A percentile compares a stretch with the other conserved stretches of the same genome.
These are phyloP conservation scores for Sebastes oblongus DNA, from an alignment of 2,797 vertebrate genomes.

Conservation along the genomic window DNA sequence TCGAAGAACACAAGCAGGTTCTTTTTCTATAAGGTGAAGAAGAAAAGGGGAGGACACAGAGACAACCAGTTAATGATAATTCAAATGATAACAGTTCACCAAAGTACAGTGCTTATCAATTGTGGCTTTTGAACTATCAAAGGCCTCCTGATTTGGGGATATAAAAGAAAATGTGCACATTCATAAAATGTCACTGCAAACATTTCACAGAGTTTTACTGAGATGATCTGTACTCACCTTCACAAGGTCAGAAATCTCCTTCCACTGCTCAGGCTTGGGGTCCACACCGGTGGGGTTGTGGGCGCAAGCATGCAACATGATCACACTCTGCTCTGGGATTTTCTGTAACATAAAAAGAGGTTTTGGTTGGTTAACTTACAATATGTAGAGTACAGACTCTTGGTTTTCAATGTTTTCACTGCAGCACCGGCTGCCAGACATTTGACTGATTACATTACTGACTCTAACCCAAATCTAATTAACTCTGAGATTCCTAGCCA, in stretches of 20 bases:
- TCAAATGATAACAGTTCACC: background rate
- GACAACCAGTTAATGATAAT: background rate
- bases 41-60: background rate
- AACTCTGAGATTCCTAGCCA: background rate
- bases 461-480: background rate
- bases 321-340: constrained; percentile 94
- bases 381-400: background rate
- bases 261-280: constrained; percentile 94
- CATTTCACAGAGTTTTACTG: background rate
- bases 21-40: constrained; percentile 84
- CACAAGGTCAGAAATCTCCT: constrained; percentile 87
- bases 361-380: background rate
- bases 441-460: background rate
- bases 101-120: background rate
- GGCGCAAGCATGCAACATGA: constrained; percentile 94
- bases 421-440: background rate
- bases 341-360: constrained; percentile 81
- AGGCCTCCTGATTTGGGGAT: background rate
- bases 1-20: constrained; percentile 96
- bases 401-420: background rate
- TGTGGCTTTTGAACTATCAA: constrained; percentile 6
- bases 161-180: background rate
- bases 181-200: background rate
- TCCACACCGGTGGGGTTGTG: constrained; percentile 99
- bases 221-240: constrained; percentile 82